phyloP scores from a whole-genome alignment of 2,113 vertebrate species.

The Corvus moneduloides region DNA sequence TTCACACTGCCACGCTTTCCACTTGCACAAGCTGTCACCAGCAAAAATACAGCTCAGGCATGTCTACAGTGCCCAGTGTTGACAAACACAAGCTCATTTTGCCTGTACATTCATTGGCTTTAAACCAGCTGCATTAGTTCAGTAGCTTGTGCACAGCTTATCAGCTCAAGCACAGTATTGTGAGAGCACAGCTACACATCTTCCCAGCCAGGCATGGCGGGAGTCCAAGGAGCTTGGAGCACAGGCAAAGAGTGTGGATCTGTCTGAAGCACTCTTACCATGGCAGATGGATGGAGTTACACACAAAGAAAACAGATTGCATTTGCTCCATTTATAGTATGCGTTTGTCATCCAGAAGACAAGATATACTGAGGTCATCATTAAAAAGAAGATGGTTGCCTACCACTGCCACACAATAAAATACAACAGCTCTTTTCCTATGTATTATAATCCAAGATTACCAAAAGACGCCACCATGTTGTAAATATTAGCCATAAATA shows the following conservation, averaged over 20 bases:
- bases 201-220: slow-evolving; percentile 46
- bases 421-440: not conserved
- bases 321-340: slow-evolving; percentile 16
- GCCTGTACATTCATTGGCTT: slow-evolving; percentile 21
- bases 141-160: slow-evolving; percentile 47
- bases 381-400: not conserved
- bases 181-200: slow-evolving; percentile 1
- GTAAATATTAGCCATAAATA: not conserved
- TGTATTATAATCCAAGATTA: not conserved
- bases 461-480: not conserved
- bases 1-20: not conserved
- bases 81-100: slow-evolving; percentile 58
- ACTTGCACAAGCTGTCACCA: not conserved
- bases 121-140: slow-evolving; percentile 29
- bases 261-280: slow-evolving; percentile 50
- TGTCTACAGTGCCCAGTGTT: slow-evolving; percentile 4
- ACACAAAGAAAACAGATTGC: slow-evolving; percentile 53
- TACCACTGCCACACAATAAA: not conserved
- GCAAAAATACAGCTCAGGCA: slow-evolving; percentile 4
- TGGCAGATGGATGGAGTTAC: slow-evolving; percentile 46
- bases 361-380: slow-evolving; percentile 5
- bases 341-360: not conserved
- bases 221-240: slow-evolving; percentile 31
- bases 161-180: slow-evolving; percentile 16
- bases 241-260: slow-evolving; percentile 29